Evolutionary conservation across 2,797 vertebrate genomes (phyloP).

Genomic region (Threskiornis aethiopicus): DNA sequence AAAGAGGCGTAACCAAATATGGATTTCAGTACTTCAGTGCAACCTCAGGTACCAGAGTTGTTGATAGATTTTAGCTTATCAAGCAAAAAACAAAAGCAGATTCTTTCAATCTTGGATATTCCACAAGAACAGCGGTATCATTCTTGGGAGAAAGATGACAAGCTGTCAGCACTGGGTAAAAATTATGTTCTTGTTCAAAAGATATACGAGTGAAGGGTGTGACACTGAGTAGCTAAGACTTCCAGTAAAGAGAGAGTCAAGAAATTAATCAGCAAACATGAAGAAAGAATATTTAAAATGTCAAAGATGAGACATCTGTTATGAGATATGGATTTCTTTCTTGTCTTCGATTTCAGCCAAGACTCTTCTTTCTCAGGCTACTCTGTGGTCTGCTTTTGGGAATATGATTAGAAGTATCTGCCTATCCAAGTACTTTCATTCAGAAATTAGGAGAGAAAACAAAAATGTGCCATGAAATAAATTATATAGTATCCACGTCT

Average conservation of each 20-base stretch:
- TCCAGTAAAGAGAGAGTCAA: neutral
- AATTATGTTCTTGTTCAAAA: neutral
- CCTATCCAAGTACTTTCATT: neutral
- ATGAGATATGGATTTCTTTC: neutral
- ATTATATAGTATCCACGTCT: neutral
- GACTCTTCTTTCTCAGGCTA: neutral
- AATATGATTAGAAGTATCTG: neutral
- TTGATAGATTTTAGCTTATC: neutral
- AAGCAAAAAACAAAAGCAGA: neutral
- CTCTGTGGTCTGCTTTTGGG: neutral
- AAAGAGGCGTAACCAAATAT: neutral
- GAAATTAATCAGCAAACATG: neutral
- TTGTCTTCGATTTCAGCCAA: neutral
- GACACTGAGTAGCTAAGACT: neutral
- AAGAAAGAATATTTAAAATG: neutral
- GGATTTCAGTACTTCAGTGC: neutral
- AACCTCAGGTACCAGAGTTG: neutral
- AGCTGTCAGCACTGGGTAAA: neutral
- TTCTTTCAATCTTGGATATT: neutral
- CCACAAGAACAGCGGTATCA: neutral
- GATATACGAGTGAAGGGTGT: neutral
- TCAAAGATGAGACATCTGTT: neutral
- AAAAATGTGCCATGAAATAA: neutral
- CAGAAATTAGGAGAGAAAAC: neutral
- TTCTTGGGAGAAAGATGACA: neutral